phyloP scores from a whole-genome alignment of 1,140 invertebrate species.

The Elysia chlorotica region DNA sequence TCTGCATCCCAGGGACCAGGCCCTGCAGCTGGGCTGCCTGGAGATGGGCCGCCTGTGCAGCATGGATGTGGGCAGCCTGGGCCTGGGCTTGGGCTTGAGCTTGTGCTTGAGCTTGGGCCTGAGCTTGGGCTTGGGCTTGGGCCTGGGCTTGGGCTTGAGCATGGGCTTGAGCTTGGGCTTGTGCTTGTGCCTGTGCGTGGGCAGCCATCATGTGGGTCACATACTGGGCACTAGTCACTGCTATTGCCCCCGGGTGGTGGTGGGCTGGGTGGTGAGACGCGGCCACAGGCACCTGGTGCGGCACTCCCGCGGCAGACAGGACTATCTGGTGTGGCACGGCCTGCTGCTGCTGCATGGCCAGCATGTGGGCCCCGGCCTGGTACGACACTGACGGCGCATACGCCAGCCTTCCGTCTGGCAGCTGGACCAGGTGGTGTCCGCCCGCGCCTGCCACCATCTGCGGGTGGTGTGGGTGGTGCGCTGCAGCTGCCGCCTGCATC shows the following conservation, averaged over 20 bases:
- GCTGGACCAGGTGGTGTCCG: conserved; percentile 12
- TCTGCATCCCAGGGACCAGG: conserved; percentile 21
- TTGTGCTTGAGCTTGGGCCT: conserved; percentile 24
- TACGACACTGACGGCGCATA: conserved; percentile 22
- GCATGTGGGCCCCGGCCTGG: conserved; percentile 32
- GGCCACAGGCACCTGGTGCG: too few relatives aligned
- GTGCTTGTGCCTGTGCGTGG: conserved; percentile 26
- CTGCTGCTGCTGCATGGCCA: conserved; percentile 27
- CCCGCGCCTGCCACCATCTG: conserved; percentile 10
- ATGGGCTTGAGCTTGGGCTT: conserved; percentile 27
- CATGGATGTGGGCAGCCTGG: conserved; percentile 19
- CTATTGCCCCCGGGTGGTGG: neutral
- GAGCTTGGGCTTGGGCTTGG: conserved; percentile 19
- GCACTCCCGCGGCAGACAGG: neutral
- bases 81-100: conserved; percentile 27
- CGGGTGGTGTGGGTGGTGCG: conserved; percentile 15
- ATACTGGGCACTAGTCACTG: conserved; percentile 3
- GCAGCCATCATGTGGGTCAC: conserved; percentile 24
- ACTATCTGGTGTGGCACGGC: neutral
- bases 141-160: conserved; percentile 26
- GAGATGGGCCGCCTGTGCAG: conserved; percentile 1
- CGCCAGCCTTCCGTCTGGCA: conserved; percentile 19
- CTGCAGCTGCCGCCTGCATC: too few relatives aligned
- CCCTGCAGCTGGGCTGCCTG: conserved; percentile 22
- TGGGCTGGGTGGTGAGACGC: neutral